Evolutionary conservation across 2,797 vertebrate species (phyloP), one percentile per base, ranked within the genome.

Genomic region (Sebastes trivittatus): DNA sequence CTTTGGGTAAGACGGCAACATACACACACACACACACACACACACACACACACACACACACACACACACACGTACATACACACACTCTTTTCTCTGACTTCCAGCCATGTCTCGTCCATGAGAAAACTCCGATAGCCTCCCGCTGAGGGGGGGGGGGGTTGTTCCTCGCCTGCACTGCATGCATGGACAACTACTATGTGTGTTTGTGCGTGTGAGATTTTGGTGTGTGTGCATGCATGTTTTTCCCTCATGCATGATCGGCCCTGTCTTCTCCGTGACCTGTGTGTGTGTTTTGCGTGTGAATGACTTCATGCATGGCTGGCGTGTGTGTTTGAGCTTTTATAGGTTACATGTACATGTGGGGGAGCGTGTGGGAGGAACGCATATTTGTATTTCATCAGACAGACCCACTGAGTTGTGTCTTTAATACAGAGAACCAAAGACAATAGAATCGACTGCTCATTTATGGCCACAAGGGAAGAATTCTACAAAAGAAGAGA

Each of bases 221-320:
- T 34, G 23, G 54, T 60, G 77, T 80, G 63, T 80, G 77, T 82
- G 77, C n/a, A 10, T 69, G 72, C 59, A 3, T 72, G 73, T 38
- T 64, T 69, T 81, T 59, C 36, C 32, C 85, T 86, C 77, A 89
- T 75, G 87, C 83, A 79, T 87, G 87, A 84, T 70, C 16, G 3
- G 30, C 8, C 55, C 49, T 75, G 72, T 84, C 77, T 86, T 77
- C 54, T 73, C 74, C 1, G 32, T 84, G 82, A 85, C 74, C 81
- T 83, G 75, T 22, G 68, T 80, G 82, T 80, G 82, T 80, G 76
- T 88, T 85, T 72, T 70, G 81, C 62, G 10, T 87, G 83, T 80
- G 79, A 82, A 63, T 70, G 78, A 69, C 32, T 74, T 83, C 74
- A 86, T 80, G 84, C 78, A n/a, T 86, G 77, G 62, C 42, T 80